These are phyloP conservation scores for Trissoscelio sp. DNA, from an alignment of 2,888 invertebrate species.

Conservation along the genomic window DNA sequence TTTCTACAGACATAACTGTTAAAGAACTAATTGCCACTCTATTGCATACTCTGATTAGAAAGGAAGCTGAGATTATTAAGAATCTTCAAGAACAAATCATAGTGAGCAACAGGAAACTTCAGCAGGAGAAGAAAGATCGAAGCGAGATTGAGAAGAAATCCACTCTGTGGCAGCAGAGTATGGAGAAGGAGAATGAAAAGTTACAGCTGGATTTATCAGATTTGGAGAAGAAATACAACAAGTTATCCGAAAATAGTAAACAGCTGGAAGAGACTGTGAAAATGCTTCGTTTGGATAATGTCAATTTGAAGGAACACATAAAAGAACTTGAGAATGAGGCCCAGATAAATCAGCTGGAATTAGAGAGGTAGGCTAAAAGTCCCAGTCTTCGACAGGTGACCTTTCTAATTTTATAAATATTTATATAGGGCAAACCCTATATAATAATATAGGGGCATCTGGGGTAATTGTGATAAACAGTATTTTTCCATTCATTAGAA, in stretches of 20 bases:
- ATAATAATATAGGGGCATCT: no score
- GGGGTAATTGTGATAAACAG: no score
- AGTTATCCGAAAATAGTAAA: neutral
- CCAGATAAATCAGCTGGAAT: slow-evolving; percentile 73
- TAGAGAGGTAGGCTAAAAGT: slow-evolving; percentile 70
- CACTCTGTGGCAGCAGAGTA: slow-evolving; percentile 74
- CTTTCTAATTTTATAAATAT: no score
- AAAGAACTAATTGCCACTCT: slow-evolving; percentile 76
- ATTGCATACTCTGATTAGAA: slow-evolving; percentile 75
- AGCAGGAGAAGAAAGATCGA: slow-evolving; percentile 76
- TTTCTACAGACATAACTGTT: slow-evolving; percentile 70
- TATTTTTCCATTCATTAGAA: no score
- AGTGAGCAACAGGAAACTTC: slow-evolving; percentile 71
- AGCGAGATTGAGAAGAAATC: slow-evolving; percentile 75
- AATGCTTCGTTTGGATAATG: slow-evolving; percentile 75
- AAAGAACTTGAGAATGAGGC: slow-evolving; percentile 74
- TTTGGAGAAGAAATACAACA: slow-evolving; percentile 70
- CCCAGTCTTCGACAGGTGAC: no score
- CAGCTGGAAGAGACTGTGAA: slow-evolving; percentile 73
- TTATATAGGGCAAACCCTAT: no score
- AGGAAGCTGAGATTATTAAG: slow-evolving; percentile 77
- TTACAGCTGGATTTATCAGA: slow-evolving; percentile 74
- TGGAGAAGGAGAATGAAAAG: slow-evolving; percentile 79
- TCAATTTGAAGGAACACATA: slow-evolving; percentile 74
- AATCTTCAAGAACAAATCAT: slow-evolving; percentile 71